These are phyloP conservation scores for Diplodus sargus DNA, from an alignment of 2,797 vertebrate species.

Conservation along the genomic window DNA sequence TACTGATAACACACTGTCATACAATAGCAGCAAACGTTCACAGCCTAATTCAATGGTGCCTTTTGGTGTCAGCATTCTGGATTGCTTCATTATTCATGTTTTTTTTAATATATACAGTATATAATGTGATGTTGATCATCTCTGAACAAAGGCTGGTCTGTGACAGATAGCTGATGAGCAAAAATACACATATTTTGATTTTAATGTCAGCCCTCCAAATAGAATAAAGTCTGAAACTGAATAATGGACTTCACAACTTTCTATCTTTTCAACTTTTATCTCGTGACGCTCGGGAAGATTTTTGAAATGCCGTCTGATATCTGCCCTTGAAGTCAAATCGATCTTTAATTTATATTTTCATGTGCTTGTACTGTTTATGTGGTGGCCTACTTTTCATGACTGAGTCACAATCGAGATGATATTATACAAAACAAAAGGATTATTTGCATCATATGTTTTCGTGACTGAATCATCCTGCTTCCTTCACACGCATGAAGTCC, in stretches of 20 bases:
- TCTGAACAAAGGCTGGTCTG: not conserved
- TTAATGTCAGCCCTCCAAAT: not conserved
- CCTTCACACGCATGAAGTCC: not conserved
- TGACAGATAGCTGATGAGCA: not conserved
- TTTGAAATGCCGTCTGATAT: slow-evolving; percentile 1
- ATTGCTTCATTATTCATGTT: not conserved
- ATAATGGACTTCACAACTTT: not conserved
- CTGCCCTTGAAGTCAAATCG: not conserved
- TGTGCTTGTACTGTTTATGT: not conserved
- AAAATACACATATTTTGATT: not conserved
- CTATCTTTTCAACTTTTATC: no score
- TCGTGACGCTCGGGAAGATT: not conserved
- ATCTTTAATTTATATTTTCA: slow-evolving; percentile 5
- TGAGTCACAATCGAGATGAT: not conserved
- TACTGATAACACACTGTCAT: slow-evolving; percentile 48
- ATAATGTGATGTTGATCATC: not conserved
- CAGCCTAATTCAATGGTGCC: slow-evolving; percentile 11
- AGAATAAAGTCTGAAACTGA: not conserved
- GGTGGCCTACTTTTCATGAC: not conserved
- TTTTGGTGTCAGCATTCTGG: not conserved
- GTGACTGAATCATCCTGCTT: not conserved
- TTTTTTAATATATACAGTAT: not conserved
- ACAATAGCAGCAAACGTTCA: slow-evolving; percentile 25
- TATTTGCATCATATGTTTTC: not conserved
- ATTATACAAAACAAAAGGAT: not conserved